A percentile compares a stretch with the other conserved stretches of the same genome.
These are phyloP conservation scores for Pseudococcus longispinus DNA, from an alignment of 2,888 invertebrate genomes.

Conservation along the genomic window DNA sequence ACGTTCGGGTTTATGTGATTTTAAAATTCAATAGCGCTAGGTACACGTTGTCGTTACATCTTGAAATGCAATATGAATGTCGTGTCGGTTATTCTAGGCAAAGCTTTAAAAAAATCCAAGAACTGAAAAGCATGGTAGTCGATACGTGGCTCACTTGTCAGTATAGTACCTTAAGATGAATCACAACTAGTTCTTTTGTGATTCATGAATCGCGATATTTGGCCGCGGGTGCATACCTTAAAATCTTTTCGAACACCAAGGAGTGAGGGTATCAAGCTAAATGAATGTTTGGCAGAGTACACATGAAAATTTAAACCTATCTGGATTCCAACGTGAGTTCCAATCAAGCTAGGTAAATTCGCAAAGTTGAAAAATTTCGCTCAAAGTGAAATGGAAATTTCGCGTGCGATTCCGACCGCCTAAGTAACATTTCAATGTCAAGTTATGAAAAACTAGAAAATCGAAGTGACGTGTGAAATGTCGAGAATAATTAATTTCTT, in stretches of 20 bases:
- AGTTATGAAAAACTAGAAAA: conserved; percentile 1
- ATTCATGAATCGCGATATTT: background rate
- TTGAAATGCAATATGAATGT: background rate
- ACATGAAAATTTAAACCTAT: background rate
- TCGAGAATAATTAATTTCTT: conserved; percentile 7
- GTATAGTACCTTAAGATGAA: background rate
- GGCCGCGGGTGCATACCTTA: background rate
- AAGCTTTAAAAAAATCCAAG: background rate
- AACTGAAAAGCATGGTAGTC: background rate
- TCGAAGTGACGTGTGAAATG: background rate
- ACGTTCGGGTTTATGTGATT: background rate
- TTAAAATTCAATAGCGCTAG: background rate
- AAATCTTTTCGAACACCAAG: background rate
- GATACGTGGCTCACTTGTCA: background rate
- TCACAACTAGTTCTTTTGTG: background rate
- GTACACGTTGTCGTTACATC: background rate
- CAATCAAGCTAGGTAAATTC: background rate
- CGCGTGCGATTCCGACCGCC: background rate
- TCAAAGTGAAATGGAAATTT: background rate
- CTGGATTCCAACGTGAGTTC: too few species aligned
- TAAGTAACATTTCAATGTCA: background rate
- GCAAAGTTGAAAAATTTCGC: background rate
- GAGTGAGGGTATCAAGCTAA: background rate
- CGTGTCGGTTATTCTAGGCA: background rate
- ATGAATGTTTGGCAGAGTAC: background rate